Evolutionary conservation across 2,888 invertebrate species (phyloP), one percentile per base, ranked within the genome.

Genomic region (Antheraea yamamai): DNA sequence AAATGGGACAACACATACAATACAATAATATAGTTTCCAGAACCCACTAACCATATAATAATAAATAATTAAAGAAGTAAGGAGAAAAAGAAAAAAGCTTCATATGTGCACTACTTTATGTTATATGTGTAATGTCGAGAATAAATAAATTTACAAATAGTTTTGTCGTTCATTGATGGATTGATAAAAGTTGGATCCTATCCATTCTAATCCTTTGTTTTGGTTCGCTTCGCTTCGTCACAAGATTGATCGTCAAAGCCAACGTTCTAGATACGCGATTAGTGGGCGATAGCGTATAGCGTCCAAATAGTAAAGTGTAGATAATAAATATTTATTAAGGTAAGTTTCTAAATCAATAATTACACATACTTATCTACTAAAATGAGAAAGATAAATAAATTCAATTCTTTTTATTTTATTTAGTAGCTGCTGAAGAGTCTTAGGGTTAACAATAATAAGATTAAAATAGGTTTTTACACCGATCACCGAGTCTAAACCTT

Each of bases 221-320:
- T 74, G 35, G 52, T 52, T 68, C 26, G 51, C 68, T 23, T 26
- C 70, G 75, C 73, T 73, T 68, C 75, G 72, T 72, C 76, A 58
- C 75, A 81, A 80, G 81, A 85, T 83, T 80, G 81, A 83, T 81
- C 75, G 79, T 76, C 39, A n/a, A 3, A 39, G 39, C 35, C n/a
- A 20, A 70, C 70, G 14, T 8, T 26, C 70, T 39, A 70, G n/a
- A n/a, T 70, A 70, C 20, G 39, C n/a, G 39, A 14, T 39, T 30
- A 39, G 35, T 39, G 8, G 39, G n/a, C n/a, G 20, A 39, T 39
- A 39, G 2, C 4, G 35, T 10, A 70, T 39, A 35, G 3, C n/a
- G 20, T 39, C n/a, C 39, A 68, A 68, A 16, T 18, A 18, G n/a
- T 20, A 70, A 39, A 70, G 10, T 70, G 39, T 20, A 39, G 30